Evolutionary conservation across 2,113 vertebrate genomes (phyloP), one percentile per base, ranked within the genome.

Genomic region (Xiphophorus hellerii): DNA sequence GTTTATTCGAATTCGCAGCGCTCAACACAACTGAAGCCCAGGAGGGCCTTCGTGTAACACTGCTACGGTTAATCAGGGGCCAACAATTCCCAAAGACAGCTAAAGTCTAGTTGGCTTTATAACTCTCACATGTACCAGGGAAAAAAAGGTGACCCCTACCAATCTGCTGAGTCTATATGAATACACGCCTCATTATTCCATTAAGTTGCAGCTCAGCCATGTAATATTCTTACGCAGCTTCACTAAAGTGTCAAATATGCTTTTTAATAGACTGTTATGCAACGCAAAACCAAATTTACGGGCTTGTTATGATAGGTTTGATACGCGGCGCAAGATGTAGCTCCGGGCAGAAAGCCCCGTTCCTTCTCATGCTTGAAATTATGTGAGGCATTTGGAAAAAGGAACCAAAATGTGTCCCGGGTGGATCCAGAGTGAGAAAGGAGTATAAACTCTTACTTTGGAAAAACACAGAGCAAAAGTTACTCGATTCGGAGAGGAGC

Each of bases 1-100:
- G 81, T 92, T 90, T 89, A 51, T 81, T 87, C 84, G 86, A 84
- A 84, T 88, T 90, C 81, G 78, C 37, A 1, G 66, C n/a, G 30
- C 8, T 85, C 37, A n/a, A 42, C 31, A 2, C 69, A 42, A 66
- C 60, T 71, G 2, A 0, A 48, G 74, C 66, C 76, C 69, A 69
- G 27, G 29, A 71, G 84, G 75, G 73, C 73, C 72, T 83, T 64
- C 27, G 63, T 29, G 69, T 67, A 88, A 74, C 83, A 81, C 62
- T 27, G 37, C 42, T 77, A 84, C 68, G 77, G 62, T 83, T 81
- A 87, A 84, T 88, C 76, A 80, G 78, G 39, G 74, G 62, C 80
- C 76, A 44, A 71, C 71, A 54, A 77, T 77, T 73, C 67, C 66
- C 0, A 66, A 67, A 69, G 66, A 68, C 84, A 83, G 78, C 73